Conservation (phyloP, 2,888 invertebrate species). For the Andrena minutula region DNA sequence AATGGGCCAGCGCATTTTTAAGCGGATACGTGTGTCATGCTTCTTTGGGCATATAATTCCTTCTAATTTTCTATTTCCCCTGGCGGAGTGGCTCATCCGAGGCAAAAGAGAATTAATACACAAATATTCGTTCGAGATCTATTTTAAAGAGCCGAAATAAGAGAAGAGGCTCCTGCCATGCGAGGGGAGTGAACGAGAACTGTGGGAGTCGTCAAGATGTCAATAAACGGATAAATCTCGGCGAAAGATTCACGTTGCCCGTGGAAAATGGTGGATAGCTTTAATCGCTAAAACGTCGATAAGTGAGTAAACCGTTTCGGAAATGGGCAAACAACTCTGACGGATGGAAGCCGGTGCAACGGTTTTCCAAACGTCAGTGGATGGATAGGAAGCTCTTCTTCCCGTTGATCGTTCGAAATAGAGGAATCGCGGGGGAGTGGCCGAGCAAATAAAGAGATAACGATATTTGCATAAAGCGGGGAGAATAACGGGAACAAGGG, state of each 20-base stretch:
- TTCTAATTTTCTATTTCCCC: constrained; percentile 1
- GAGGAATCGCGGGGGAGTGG: not conserved
- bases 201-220: constrained; percentile 27
- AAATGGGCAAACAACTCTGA: constrained; percentile 54
- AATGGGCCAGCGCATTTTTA: constrained; percentile 8
- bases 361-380: constrained; percentile 6
- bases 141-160: too few relatives aligned
- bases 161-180: too few relatives aligned
- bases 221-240: constrained; percentile 51
- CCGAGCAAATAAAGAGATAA: not conserved
- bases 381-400: not conserved
- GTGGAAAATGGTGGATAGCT: not conserved
- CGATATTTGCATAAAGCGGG: not conserved
- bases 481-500: not conserved
- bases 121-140: too few relatives aligned
- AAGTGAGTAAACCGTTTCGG: constrained; percentile 41
- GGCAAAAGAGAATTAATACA: too few relatives aligned
- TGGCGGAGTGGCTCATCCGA: too few relatives aligned
- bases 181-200: not conserved
- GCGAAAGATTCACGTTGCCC: constrained; percentile 39
- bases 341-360: constrained; percentile 7
- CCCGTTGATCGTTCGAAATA: constrained; percentile 7
- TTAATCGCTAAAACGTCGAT: constrained; percentile 58
- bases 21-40: not conserved
- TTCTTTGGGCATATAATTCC: constrained; percentile 1